phyloP scores from a whole-genome alignment of 2,113 vertebrate genomes.

The Cranoglanis bouderius region DNA sequence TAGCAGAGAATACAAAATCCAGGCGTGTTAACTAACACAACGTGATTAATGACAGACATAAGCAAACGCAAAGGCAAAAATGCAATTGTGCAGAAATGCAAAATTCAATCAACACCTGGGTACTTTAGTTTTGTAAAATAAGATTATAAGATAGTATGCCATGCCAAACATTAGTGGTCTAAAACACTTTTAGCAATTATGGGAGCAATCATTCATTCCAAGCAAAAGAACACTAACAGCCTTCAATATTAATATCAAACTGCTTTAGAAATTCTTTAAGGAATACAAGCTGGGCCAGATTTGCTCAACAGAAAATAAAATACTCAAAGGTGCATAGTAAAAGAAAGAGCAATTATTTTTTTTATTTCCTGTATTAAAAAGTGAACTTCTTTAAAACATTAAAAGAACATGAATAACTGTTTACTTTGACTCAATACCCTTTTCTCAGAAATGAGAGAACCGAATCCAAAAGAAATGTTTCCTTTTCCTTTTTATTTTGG shows the following conservation, averaged over 20 bases:
- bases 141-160: neutral
- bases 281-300: neutral
- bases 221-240: neutral
- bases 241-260: neutral
- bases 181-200: neutral
- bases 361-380: constrained; percentile 48
- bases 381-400: constrained; percentile 37
- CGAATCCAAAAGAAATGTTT: constrained; percentile 70
- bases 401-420: constrained; percentile 43
- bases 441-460: constrained; percentile 36
- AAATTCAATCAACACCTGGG: neutral
- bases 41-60: neutral
- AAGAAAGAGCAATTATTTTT: constrained; percentile 47
- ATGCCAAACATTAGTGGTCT: neutral
- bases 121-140: neutral
- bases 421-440: constrained; percentile 52
- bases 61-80: neutral
- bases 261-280: constrained; percentile 9
- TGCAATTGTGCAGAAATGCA: neutral
- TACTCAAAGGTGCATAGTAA: neutral
- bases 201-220: neutral
- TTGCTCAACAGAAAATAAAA: constrained; percentile 14
- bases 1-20: neutral
- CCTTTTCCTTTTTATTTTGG: constrained; percentile 56
- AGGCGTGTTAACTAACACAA: neutral